A percentile compares a stretch with the other conserved stretches of the same genome.
Evolutionary conservation across 2,113 vertebrate genomes (phyloP).

Genomic region (Corvus cornix): DNA sequence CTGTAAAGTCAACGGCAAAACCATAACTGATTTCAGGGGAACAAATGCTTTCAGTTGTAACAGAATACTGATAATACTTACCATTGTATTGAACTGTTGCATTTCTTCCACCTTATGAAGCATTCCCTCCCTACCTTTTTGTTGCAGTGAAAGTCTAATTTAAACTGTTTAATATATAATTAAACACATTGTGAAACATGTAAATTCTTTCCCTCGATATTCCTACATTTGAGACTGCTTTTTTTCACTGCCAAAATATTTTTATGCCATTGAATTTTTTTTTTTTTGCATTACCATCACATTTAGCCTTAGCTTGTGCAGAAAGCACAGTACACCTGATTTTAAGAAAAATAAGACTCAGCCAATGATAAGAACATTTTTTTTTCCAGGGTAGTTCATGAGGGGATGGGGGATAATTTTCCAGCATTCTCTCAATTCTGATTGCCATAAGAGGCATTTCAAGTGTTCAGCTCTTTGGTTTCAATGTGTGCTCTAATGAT

Average conservation of each 20-base stretch:
- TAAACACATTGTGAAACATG: not conserved
- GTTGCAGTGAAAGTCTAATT: not conserved
- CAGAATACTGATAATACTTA: not conserved
- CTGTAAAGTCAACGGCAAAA: not conserved
- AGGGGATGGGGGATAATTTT: not conserved
- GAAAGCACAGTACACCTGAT: not conserved
- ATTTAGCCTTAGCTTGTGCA: not conserved
- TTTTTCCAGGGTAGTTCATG: not conserved
- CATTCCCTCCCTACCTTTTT: not conserved
- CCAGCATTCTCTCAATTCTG: not conserved
- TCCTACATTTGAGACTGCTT: not conserved
- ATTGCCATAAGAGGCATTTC: not conserved
- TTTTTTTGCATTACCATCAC: not conserved
- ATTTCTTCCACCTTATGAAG: not conserved
- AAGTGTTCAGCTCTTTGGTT: not conserved
- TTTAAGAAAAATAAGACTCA: not conserved
- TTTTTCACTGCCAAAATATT: not conserved
- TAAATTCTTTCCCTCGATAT: not conserved
- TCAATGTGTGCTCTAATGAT: not conserved
- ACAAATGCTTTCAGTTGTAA: not conserved
- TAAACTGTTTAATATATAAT: not conserved
- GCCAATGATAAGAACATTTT: not conserved
- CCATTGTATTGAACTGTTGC: not conserved
- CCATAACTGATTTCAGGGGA: not conserved
- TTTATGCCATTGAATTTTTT: not conserved